A percentile compares a stretch with the other conserved stretches of the same genome.
These are phyloP conservation scores for Zapus hudsonius DNA, from an alignment of 2,113 vertebrate genomes.

Conservation along the genomic window DNA sequence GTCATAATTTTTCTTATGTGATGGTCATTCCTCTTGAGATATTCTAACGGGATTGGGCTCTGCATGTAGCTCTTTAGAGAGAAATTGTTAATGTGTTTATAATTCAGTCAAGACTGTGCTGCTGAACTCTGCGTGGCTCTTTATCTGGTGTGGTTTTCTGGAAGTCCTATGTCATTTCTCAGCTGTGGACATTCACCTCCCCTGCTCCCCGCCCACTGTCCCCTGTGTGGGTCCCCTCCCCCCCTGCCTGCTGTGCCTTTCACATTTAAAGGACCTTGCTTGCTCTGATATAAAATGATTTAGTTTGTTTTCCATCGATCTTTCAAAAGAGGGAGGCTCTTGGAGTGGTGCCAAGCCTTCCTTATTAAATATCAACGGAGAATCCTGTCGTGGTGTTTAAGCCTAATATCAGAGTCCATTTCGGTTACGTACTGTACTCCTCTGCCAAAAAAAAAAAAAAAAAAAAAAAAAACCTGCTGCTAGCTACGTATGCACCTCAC, in stretches of 20 bases:
- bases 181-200: fast-evolving
- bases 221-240: too few species aligned
- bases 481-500: neutral
- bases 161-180: neutral
- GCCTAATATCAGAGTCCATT: neutral
- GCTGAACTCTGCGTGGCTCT: neutral
- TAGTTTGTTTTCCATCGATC: neutral
- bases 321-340: constrained; percentile 5
- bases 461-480: neutral
- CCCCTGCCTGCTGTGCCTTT: neutral
- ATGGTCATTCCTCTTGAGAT: neutral
- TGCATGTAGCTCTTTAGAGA: neutral
- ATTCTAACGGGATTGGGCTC: neutral
- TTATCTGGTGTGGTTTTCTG: neutral
- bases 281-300: neutral
- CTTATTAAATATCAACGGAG: neutral
- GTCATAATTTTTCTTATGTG: neutral
- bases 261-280: neutral
- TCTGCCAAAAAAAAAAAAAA: neutral
- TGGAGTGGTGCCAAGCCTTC: neutral
- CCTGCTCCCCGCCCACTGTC: neutral
- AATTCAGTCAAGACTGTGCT: neutral
- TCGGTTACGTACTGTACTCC: neutral
- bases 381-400: neutral
- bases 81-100: neutral